Percentiles rank a stretch among this genome's conserved stretches.
Conservation (phyloP, 2,888 invertebrate species). For the Chamaedrilus cognettii region DNA sequence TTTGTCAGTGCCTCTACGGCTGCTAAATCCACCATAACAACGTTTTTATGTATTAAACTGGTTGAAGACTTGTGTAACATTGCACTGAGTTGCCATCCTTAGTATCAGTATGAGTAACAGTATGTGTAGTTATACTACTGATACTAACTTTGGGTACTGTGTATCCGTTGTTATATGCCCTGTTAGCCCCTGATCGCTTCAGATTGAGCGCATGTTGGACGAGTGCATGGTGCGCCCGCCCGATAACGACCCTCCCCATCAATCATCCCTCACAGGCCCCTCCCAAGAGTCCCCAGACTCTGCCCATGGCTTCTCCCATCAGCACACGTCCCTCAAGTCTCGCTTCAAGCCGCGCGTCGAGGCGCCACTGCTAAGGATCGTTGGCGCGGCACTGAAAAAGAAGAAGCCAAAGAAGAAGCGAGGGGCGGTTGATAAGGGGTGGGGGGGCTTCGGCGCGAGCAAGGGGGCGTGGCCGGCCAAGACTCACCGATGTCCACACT, state of each 20-base stretch:
- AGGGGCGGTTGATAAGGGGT: not conserved
- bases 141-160: too few relatives aligned
- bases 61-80: too few relatives aligned
- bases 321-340: not conserved
- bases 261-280: too few relatives aligned
- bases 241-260: not conserved
- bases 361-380: not conserved
- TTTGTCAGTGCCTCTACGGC: too few relatives aligned
- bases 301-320: not conserved
- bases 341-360: not conserved
- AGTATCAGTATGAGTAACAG: too few relatives aligned
- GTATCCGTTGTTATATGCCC: too few relatives aligned
- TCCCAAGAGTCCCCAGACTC: not conserved
- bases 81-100: too few relatives aligned
- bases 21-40: too few relatives aligned
- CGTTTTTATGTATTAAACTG: too few relatives aligned
- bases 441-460: not conserved
- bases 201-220: slow-evolving; percentile 15
- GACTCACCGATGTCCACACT: slow-evolving; percentile 11
- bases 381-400: not conserved
- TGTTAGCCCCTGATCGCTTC: too few relatives aligned
- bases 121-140: too few relatives aligned
- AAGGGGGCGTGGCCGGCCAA: not conserved
- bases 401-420: not conserved
- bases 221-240: slow-evolving; percentile 2